Evolutionary conservation across 35 echinoderm and acorn worm species (phyloP).

Genomic region (Patiria miniata): DNA sequence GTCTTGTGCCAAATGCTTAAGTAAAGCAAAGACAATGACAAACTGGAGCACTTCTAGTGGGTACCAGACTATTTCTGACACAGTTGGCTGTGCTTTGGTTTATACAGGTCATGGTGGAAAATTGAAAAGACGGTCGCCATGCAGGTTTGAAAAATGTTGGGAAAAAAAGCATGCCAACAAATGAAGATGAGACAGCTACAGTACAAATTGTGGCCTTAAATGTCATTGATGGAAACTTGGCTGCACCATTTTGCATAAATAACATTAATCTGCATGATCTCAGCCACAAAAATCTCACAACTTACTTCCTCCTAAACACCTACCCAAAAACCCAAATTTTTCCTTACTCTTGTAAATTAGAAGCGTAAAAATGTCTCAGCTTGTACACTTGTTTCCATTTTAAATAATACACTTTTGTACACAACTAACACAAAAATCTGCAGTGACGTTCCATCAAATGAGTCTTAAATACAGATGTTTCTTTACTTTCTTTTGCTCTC

Average conservation of each 20-base stretch:
- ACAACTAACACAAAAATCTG: not conserved
- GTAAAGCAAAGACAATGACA: too few relatives aligned
- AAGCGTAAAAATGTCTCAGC: not conserved
- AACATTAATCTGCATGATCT: not conserved
- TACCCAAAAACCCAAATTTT: not conserved
- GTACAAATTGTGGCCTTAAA: too few relatives aligned
- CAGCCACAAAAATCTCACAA: not conserved
- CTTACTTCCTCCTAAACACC: not conserved
- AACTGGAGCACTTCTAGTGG: too few relatives aligned
- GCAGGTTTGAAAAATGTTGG: too few relatives aligned
- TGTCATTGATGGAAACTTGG: not conserved
- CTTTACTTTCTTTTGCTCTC: not conserved
- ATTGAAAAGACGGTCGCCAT: too few relatives aligned
- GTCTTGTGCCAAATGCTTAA: too few relatives aligned
- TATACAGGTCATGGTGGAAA: too few relatives aligned
- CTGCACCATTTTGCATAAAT: not conserved
- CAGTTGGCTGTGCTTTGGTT: too few relatives aligned
- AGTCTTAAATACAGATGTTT: constrained; percentile 7
- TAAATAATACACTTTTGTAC: constrained; percentile 33
- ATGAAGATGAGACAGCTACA: too few relatives aligned
- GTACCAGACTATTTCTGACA: too few relatives aligned
- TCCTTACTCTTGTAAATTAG: not conserved
- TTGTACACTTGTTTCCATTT: not conserved
- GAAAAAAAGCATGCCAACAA: too few relatives aligned
- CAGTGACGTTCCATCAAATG: not conserved